Evolutionary conservation across 1,140 invertebrate genomes (phyloP), one percentile per base, ranked within the genome.

Genomic region (Dendrolimus punctatus): DNA sequence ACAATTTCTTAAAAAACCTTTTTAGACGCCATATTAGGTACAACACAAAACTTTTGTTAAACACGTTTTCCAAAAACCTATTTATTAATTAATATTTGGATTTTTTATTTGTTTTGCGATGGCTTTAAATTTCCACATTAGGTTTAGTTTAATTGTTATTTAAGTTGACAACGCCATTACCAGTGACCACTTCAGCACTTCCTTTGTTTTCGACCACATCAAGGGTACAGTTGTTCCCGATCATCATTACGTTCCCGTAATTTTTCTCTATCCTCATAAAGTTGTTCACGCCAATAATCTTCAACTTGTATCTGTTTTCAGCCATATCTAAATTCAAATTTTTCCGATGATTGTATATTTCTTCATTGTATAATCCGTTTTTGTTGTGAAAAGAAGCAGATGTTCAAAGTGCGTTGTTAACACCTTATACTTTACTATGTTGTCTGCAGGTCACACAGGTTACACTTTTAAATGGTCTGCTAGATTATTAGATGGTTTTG

Each of bases 261-360:
- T 66, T 66, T 48, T 43, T 66, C 5, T 44, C 41, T 8, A 63
- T 59, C 10, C 48, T 57, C 6, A 66, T 56, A 9, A 49, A 46
- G 36, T 63, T 63, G 9, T 63, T 66, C 23, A 60, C 52, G 9
- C 64, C 64, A 6, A 63, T 54, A 46, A 66, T 63, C 38, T 57
- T 58, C 37, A 66, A 47, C 36, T 48, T 46, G 37, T 54, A 49
- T 8, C 39, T 37, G 44, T 66, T 66, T 40, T 58, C 53, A 5
- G 40, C 10, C 49, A 66, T 53, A 44, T 60, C 55, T 40, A 66
- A 57, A n/a, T 53, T 55, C 46, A 63, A 57, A 56, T 63, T 66
- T 58, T 60, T 4, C 58, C 60, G 5, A 51, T 51, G 4, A 66
- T 7, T 6, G 39, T 40, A 44, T 60, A 63, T n/a, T 63, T 56